Base-by-base conservation (phyloP, 2,888 invertebrate species). In the Drosophila nigricruria region DNA sequence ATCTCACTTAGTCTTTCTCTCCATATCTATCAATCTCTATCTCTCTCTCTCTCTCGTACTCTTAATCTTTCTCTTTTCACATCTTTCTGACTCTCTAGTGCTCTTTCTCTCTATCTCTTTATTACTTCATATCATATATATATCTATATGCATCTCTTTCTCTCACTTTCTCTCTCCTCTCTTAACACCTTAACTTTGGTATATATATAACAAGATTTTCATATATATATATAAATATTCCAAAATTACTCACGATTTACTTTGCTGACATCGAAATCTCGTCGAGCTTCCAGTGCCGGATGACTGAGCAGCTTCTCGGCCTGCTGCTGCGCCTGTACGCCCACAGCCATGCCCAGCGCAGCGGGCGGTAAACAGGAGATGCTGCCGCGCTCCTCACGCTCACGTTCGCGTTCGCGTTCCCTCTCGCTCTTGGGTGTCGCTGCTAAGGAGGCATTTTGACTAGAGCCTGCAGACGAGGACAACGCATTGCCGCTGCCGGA, bases 251-350 rank as follows among this genome's bases (percentile, higher is more conserved):
- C 86, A 93, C 93, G 92, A 90, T 93, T 93, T 64, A 93, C 92
- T 91, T 93, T 93, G 76, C 92, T 90, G 76, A 93, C 89, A 85
- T 93, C 93, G 73, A 93, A 93, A 43, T 93, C 93, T 62, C 92
- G 91, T 47, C 92, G 87, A 83, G 91, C 69, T 79, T 83, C 70
- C 81, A 89, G 60, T 16, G 90, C 90, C 38, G 93, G 92, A 65
- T 93, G 92, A 66, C 91, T 89, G 59, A 92, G 82, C 62, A 93
- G 74, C 68, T 92, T 92, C 49, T 92, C 92, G 12, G 86, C 83
- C 72, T 74, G 89, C 73, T 81, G 90, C 49, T 83, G 82, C 10
- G 83, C 89, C 58, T 85, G 86, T 2, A 57, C 57, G 57, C 57
- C 57, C 32, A 38, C 54, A 18, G 32, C 49, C 49, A 81, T 88